phyloP scores from a whole-genome alignment of 2,113 vertebrate species.

The Zeus faber region DNA sequence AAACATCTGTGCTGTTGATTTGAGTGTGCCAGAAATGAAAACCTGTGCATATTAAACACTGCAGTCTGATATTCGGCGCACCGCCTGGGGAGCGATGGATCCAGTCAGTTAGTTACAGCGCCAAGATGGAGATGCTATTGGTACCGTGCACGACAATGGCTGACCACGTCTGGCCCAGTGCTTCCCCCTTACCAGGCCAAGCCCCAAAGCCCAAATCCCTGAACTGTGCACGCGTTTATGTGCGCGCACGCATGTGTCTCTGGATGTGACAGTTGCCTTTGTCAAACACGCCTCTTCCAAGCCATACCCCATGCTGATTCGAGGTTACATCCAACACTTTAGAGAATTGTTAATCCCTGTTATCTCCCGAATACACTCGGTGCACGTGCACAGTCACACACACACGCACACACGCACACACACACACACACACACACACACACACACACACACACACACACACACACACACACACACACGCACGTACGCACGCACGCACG shows the following conservation, averaged over 20 bases:
- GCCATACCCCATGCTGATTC: conserved; percentile 22
- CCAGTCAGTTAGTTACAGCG: no score
- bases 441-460: conserved; percentile 5
- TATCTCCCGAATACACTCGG: not conserved
- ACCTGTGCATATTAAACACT: no score
- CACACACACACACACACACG: conserved; percentile 9
- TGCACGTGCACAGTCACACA: conserved; percentile 16
- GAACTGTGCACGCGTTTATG: not conserved
- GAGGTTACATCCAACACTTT: conserved; percentile 10
- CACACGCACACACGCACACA: conserved; percentile 7
- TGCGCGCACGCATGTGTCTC: not conserved
- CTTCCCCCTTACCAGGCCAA: no score
- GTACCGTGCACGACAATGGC: no score
- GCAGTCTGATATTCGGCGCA: no score
- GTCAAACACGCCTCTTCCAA: conserved; percentile 22
- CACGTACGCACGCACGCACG: conserved; percentile 6
- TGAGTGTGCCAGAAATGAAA: no score
- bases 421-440: conserved; percentile 5
- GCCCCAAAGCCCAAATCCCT: no score
- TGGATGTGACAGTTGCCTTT: conserved; percentile 8
- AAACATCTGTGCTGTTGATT: no score
- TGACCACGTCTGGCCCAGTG: conserved; percentile 20
- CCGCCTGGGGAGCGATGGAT: no score
- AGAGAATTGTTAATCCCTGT: not conserved
- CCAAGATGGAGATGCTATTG: no score